Evolutionary conservation across 2,797 vertebrate species (phyloP), one percentile per base, ranked within the genome.

Genomic region (Coluber constrictor): DNA sequence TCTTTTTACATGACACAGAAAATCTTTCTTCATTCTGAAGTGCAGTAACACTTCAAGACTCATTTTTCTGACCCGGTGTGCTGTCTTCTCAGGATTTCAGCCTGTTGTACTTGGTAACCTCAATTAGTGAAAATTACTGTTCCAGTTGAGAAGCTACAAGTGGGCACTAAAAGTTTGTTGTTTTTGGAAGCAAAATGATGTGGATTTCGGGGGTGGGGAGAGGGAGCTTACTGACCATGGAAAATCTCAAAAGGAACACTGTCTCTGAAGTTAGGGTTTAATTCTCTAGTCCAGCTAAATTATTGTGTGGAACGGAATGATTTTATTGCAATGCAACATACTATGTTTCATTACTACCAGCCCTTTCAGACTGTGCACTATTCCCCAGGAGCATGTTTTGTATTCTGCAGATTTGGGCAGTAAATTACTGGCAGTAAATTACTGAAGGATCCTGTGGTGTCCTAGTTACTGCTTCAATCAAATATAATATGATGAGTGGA

Each of bases 391-490:
- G n/a, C 54, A 66, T 29, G 32, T 88, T 93, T 25, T 74, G 6
- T n/a, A 86, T 70, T 55, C 6, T 88, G 47, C 55, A 55, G 63
- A 88, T 37, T 66, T 61, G 59, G 83, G 29, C 9, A 12, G 2
- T 90, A 32, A 63, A 32, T 37, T 20, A 87, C 55, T 90, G 37
- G 74, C 74, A 83, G 74, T 83, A 83, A 83, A 83, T 83, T 83
- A 83, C 1, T 89, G 79, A 90, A 95, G 93, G 12, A 90, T 59
- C 20, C n/a, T 32, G 8, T 92, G 56, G 94, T n/a, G 63, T 12
- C 32, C 92, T 88, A 51, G 70, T 61, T 89, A 3, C 61, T 27
- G 29, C 55, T 86, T 15, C 54, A 74, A 55, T 86, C 66, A 92
- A 54, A 23, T 43, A 87, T 0, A 1, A 3, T 23, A 92, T 63